A percentile compares a stretch with the other conserved stretches of the same genome.
These are phyloP conservation scores for Aromia moschata DNA, from an alignment of 2,888 invertebrate species.

Conservation along the genomic window DNA sequence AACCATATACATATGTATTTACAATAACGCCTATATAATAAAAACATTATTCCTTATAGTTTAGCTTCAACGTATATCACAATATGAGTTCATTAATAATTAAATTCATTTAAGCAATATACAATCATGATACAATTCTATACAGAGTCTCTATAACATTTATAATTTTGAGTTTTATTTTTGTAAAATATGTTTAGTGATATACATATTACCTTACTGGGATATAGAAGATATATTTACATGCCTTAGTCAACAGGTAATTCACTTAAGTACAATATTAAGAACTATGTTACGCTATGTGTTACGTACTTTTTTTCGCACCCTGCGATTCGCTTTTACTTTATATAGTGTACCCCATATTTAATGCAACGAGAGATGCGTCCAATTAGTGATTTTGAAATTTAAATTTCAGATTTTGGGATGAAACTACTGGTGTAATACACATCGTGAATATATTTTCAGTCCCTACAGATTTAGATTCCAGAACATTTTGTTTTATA, in stretches of 20 bases:
- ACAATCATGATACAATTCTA: conserved; percentile 16
- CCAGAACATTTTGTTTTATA: background rate
- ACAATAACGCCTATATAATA: conserved; percentile 23
- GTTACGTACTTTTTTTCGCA: conserved; percentile 55
- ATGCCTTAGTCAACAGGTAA: conserved; percentile 10
- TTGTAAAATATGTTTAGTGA: conserved; percentile 9
- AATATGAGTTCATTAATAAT: conserved; percentile 47
- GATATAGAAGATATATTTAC: conserved; percentile 14
- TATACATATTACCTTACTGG: conserved; percentile 7
- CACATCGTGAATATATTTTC: too few relatives aligned
- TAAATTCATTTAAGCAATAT: conserved; percentile 34
- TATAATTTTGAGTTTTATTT: conserved; percentile 8
- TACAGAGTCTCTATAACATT: conserved; percentile 19
- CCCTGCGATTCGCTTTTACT: conserved; percentile 60
- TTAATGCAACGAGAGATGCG: too few relatives aligned
- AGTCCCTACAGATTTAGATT: too few relatives aligned
- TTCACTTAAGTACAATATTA: conserved; percentile 8
- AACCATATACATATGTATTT: background rate
- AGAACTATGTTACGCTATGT: conserved; percentile 13
- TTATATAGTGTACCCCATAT: too few relatives aligned
- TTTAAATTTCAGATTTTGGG: too few relatives aligned
- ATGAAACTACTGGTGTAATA: too few relatives aligned
- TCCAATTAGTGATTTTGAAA: too few relatives aligned
- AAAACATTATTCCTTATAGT: conserved; percentile 19
- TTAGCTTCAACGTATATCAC: conserved; percentile 44